A percentile compares a stretch with the other conserved stretches of the same genome.
Evolutionary conservation across 2,113 vertebrate genomes (phyloP).

Genomic region (Zosterops hypoxanthus): DNA sequence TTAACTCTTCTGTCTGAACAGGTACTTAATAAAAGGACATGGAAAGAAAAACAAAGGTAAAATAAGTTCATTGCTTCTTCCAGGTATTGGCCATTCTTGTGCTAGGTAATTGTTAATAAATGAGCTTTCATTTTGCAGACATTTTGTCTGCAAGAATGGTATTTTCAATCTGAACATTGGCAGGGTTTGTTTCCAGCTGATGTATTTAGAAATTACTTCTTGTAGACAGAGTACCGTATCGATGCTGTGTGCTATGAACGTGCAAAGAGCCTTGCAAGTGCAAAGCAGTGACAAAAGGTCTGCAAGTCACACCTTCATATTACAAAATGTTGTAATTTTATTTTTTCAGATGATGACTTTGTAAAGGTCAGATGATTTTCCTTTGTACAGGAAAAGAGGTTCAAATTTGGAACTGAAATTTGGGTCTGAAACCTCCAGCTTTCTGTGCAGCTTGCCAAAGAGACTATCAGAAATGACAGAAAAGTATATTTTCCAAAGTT

Average conservation of each 20-base stretch:
- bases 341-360: background rate
- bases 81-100: background rate
- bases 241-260: background rate
- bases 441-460: background rate
- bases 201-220: background rate
- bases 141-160: background rate
- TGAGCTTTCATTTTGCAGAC: background rate
- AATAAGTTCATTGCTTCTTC: background rate
- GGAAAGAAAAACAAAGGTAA: background rate
- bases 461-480: background rate
- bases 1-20: background rate
- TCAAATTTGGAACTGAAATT: background rate
- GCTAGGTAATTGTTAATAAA: background rate
- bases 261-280: background rate
- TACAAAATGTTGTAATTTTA: background rate
- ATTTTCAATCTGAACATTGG: background rate
- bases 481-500: background rate
- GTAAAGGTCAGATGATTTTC: background rate
- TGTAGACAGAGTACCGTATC: accelerated
- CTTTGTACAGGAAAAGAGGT: background rate
- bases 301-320: background rate
- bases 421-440: background rate
- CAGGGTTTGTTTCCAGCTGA: background rate
- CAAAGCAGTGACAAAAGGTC: background rate
- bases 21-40: background rate